These are phyloP conservation scores for Byasa hedistus DNA, from an alignment of 2,888 invertebrate genomes.

Conservation along the genomic window DNA sequence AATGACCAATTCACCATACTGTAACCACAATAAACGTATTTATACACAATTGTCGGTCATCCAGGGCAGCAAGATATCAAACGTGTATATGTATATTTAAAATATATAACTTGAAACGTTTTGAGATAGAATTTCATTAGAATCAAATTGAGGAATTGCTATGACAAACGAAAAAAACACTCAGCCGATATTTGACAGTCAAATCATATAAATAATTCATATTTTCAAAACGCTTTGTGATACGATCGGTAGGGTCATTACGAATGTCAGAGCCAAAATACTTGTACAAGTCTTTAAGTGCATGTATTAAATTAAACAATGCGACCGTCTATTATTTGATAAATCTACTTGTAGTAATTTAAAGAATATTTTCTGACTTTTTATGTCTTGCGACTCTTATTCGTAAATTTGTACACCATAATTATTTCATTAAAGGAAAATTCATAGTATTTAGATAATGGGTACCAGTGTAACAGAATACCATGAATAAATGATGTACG, in stretches of 20 bases:
- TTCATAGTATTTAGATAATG: too few species aligned
- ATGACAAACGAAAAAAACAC: not conserved
- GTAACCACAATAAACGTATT: slow-evolving; percentile 1
- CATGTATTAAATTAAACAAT: not conserved
- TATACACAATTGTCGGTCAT: not conserved
- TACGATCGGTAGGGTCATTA: not conserved
- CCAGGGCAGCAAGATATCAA: not conserved
- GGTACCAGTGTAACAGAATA: too few species aligned
- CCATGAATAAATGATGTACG: too few species aligned
- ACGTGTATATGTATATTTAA: not conserved
- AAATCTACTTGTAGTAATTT: not conserved
- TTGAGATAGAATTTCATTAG: not conserved
- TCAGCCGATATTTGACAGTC: not conserved
- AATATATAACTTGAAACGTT: not conserved
- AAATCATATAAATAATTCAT: not conserved
- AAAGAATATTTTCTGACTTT: too few species aligned
- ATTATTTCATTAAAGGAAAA: too few species aligned
- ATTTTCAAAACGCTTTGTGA: not conserved
- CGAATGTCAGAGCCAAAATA: not conserved
- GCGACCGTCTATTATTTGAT: not conserved
- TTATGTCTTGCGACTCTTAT: too few species aligned
- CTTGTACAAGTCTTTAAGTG: not conserved
- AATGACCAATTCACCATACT: slow-evolving; percentile 11
- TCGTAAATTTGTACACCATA: too few species aligned
- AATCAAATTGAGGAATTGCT: not conserved